Conservation (phyloP, 2,797 vertebrate species). For the Catamblyrhynchus diadema region DNA sequence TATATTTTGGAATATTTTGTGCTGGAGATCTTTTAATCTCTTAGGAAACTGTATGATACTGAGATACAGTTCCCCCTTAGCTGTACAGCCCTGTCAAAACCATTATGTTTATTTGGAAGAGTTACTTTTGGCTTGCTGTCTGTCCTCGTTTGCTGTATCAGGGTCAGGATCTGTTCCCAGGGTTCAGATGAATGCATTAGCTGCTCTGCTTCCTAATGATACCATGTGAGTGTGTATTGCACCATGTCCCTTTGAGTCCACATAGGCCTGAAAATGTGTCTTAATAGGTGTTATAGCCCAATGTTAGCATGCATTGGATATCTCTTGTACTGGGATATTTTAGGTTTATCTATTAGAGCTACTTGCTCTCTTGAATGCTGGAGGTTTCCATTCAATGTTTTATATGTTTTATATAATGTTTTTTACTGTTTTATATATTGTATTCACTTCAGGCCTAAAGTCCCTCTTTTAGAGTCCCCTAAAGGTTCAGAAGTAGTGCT, state of each 20-base stretch:
- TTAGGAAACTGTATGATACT: background rate
- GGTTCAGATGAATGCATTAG: background rate
- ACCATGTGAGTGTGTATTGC: fast-evolving
- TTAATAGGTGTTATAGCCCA: background rate
- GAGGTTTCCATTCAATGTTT: background rate
- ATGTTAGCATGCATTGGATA: background rate
- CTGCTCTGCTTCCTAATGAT: background rate
- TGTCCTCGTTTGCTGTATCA: background rate
- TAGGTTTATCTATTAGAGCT: background rate
- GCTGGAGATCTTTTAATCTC: background rate
- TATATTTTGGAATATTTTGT: background rate
- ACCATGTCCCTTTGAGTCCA: background rate
- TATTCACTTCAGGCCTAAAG: background rate
- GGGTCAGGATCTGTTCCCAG: background rate
- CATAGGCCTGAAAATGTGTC: background rate
- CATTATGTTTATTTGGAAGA: background rate
- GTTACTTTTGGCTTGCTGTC: background rate
- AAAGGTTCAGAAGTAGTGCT: background rate
- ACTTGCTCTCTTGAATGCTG: background rate
- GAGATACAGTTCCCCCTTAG: background rate
- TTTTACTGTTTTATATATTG: background rate
- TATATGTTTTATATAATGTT: background rate
- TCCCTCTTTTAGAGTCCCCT: background rate
- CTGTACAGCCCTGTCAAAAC: background rate
- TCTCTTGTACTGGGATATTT: background rate